Conservation (phyloP, 2,888 invertebrate species). For the Copidosoma aretas region DNA sequence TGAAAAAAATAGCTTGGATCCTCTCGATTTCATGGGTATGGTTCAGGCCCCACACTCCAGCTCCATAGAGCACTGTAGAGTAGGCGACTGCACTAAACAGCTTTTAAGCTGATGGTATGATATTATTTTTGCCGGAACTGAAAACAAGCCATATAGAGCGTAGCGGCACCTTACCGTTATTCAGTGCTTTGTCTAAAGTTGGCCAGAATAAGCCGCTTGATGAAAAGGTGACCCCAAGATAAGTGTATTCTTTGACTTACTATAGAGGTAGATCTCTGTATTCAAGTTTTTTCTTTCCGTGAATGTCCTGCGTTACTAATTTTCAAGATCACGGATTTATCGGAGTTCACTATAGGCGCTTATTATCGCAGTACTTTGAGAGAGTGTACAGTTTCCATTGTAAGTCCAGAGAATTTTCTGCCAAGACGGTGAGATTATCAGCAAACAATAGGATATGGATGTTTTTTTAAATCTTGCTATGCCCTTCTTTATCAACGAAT, state of each 20-base stretch:
- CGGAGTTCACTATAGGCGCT: not conserved
- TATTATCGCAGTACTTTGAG: not conserved
- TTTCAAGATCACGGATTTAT: not conserved
- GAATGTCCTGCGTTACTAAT: not conserved
- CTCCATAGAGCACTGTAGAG: no score
- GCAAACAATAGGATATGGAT: not conserved
- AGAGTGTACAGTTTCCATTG: not conserved
- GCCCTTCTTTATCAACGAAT: not conserved
- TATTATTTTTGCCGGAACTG: no score
- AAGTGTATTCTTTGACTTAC: not conserved
- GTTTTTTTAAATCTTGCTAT: not conserved
- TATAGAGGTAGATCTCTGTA: not conserved
- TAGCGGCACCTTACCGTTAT: no score
- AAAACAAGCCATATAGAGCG: no score
- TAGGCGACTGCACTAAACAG: no score
- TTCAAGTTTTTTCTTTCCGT: not conserved
- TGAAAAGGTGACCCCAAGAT: not conserved
- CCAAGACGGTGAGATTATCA: not conserved
- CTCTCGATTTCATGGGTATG: not conserved
- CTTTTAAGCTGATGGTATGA: no score
- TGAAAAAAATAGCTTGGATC: not conserved
- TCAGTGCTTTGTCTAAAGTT: no score
- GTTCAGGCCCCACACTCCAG: not conserved
- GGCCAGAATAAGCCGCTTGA: not conserved
- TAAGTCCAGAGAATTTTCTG: not conserved